These are phyloP conservation scores for Turnix velox DNA, from an alignment of 2,113 vertebrate genomes.

Conservation along the genomic window DNA sequence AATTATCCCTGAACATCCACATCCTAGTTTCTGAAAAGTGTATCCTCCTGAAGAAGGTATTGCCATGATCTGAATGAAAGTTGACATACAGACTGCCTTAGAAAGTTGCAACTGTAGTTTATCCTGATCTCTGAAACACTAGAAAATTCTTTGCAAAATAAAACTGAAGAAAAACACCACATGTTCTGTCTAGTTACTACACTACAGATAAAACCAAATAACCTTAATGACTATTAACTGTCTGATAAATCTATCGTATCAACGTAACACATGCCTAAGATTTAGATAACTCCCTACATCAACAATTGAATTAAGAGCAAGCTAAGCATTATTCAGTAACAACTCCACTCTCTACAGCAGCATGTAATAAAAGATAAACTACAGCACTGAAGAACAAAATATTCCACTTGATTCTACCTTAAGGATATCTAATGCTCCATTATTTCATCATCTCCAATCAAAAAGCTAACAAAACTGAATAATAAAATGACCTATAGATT, in stretches of 20 bases:
- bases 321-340: neutral
- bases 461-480: neutral
- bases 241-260: neutral
- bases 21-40: neutral
- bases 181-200: neutral
- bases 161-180: neutral
- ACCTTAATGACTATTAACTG: neutral
- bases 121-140: neutral
- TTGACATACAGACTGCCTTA: neutral
- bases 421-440: neutral
- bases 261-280: neutral
- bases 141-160: neutral
- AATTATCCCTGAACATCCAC: neutral
- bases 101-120: neutral
- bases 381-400: neutral
- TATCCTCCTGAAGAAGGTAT: neutral
- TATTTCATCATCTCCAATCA: neutral
- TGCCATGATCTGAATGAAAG: neutral
- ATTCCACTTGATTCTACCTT: neutral
- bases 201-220: neutral
- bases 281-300: neutral
- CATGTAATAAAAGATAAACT: neutral
- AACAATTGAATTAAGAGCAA: constrained; percentile 1
- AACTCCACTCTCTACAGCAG: neutral
- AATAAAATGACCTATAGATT: neutral